Evolutionary conservation across 2,113 vertebrate species (phyloP).

Genomic region (Synchiropus splendidus): DNA sequence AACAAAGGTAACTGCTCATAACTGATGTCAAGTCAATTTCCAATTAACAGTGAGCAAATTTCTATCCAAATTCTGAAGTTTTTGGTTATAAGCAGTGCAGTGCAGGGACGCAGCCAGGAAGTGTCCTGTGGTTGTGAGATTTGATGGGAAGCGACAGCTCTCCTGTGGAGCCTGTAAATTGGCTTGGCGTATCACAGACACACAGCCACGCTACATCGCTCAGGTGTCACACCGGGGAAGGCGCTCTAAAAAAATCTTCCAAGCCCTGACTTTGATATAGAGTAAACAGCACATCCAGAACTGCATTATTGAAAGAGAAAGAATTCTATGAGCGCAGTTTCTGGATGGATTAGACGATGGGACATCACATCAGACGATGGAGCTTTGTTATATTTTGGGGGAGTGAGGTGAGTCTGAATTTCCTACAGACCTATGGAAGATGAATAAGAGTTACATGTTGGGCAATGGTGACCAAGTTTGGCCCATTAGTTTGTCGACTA

Average conservation of each 20-base stretch:
- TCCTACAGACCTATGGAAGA: too few species aligned
- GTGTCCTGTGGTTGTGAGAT: constrained; percentile 58
- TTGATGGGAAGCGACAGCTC: constrained; percentile 61
- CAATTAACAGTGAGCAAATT: background rate
- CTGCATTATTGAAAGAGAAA: constrained; percentile 48
- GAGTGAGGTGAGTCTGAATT: background rate
- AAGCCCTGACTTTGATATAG: constrained; percentile 57
- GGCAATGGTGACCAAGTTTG: too few species aligned
- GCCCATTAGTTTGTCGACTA: too few species aligned
- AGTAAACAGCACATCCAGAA: constrained; percentile 55
- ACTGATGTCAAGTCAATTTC: too few species aligned
- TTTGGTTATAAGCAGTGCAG: constrained; percentile 29
- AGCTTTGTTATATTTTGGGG: constrained; percentile 5
- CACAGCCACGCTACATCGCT: constrained; percentile 62
- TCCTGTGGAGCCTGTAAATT: constrained; percentile 63
- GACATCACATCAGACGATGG: constrained; percentile 20
- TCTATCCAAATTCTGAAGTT: constrained; percentile 18
- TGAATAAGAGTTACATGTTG: too few species aligned
- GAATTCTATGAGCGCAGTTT: constrained; percentile 36
- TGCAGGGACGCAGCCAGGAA: constrained; percentile 40
- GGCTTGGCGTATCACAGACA: constrained; percentile 66
- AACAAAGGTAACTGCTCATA: too few species aligned
- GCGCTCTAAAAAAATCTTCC: constrained; percentile 60
- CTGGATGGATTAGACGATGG: constrained; percentile 17
- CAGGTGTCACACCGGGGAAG: constrained; percentile 64